A percentile compares a stretch with the other conserved stretches of the same genome.
These are phyloP conservation scores for Trididemnum clinides DNA, from an alignment of 23 tunicate species.

Conservation along the genomic window DNA sequence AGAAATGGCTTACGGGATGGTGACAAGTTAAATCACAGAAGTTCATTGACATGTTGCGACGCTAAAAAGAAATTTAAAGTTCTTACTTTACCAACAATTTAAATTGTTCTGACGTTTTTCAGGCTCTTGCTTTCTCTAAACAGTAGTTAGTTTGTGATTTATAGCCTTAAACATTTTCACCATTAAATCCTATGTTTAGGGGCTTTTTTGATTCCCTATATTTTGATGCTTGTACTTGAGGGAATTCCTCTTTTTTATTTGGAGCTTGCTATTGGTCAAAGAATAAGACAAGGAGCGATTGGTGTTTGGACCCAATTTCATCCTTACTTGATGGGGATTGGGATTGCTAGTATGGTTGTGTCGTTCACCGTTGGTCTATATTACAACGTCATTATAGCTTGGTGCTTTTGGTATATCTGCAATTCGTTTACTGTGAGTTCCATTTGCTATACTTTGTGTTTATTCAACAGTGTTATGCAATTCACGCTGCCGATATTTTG, in stretches of 20 bases:
- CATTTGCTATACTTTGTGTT: background rate
- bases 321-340: constrained; percentile 93
- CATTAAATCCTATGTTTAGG: too few species aligned
- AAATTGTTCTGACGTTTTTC: too few species aligned
- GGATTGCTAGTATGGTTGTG: constrained; percentile 95
- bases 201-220: constrained; percentile 88
- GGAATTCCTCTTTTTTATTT: constrained; percentile 91
- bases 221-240: constrained; percentile 83
- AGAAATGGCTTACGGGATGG: too few species aligned
- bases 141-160: too few species aligned
- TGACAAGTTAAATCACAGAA: too few species aligned
- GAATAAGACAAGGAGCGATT: constrained; percentile 92
- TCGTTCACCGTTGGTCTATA: constrained; percentile 91
- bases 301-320: constrained; percentile 91
- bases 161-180: too few species aligned
- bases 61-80: too few species aligned
- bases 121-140: too few species aligned
- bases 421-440: constrained; percentile 83
- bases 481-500: too few species aligned
- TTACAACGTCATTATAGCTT: constrained; percentile 96
- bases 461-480: too few species aligned
- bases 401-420: constrained; percentile 99
- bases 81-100: too few species aligned
- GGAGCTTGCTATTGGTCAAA: constrained; percentile 87
- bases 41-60: too few species aligned